These are phyloP conservation scores for Sardina pilchardus DNA, from an alignment of 2,113 vertebrate genomes.

Conservation along the genomic window DNA sequence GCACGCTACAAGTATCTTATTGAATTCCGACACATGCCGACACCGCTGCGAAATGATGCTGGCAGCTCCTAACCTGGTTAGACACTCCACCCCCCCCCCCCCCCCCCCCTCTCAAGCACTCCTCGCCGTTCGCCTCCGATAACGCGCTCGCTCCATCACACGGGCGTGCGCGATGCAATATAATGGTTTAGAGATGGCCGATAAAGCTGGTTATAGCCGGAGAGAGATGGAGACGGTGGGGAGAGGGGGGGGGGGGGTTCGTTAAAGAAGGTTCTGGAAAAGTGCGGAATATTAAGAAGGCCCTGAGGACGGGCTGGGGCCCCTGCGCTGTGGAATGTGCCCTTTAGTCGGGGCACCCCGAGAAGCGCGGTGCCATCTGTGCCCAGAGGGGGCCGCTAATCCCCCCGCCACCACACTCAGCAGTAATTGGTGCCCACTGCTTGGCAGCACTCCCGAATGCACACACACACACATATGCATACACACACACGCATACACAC, in stretches of 20 bases:
- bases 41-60: neutral
- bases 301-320: slow-evolving; percentile 29
- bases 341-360: slow-evolving; percentile 53
- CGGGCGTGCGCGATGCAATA: neutral
- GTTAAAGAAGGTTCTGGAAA: neutral
- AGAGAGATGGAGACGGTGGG: neutral
- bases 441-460: slow-evolving; percentile 34
- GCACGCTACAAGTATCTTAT: neutral
- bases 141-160: neutral
- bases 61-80: slow-evolving; percentile 41
- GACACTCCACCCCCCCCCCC: no score
- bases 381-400: slow-evolving; percentile 63
- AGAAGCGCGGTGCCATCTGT: slow-evolving; percentile 28
- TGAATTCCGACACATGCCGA: neutral
- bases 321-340: slow-evolving; percentile 56
- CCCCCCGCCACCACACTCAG: slow-evolving; percentile 59
- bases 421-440: slow-evolving; percentile 57
- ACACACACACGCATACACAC: neutral
- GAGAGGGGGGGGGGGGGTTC: neutral
- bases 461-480: neutral
- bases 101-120: neutral
- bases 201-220: neutral
- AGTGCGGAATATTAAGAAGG: slow-evolving; percentile 41
- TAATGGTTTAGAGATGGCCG: neutral
- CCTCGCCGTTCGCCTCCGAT: neutral